Base-by-base conservation (phyloP, 2,888 invertebrate genomes). In the Diaphora mendica region DNA sequence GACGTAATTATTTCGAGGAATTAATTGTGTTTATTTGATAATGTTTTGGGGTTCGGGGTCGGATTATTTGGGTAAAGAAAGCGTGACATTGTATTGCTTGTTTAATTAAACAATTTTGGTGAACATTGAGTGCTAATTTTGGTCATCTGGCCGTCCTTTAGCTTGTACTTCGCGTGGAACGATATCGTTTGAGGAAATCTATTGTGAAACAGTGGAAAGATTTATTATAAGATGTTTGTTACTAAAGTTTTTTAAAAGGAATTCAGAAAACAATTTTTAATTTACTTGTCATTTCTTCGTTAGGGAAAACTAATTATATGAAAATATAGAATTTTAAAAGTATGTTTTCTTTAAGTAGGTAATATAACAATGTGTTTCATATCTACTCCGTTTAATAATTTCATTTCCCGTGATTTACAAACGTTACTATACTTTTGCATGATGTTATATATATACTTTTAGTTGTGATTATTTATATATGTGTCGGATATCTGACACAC, bases 11-110 rank as follows among this genome's bases (percentile, higher is more conserved):
- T 78, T 75, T 70, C 73, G 64, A 71, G 71, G 72, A 80, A 84
- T 82, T 84, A 84, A 83, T 82, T 84, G 79, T 81, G 74, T 83
- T 83, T 84, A 76, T 77, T 85, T 81, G 85, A 75, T 77, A 79
- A 82, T 82, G 76, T 79, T 71, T 64, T 55, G 20, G 71, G 73
- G 67, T 71, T 62, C 39, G 55, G 77, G 78, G 75, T 71, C 17
- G 75, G 74, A 69, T 77, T 82, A 77, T 73, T 78, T 73, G 74
- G 68, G 78, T 77, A 82, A 82, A 82, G 78, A 80, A 82, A 71
- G 72, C 82, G 71, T 80, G 80, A 78, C 59, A 66, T 74, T 20
- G 72, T 77, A 80, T 84, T 80, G 75, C 77, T 75, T 78, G 80
- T 82, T 72, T 75, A 84, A 82, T 84, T 75, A 69, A 84, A 74